Base-by-base conservation (phyloP, 1,140 invertebrate species). In the Nephotettix cincticeps region DNA sequence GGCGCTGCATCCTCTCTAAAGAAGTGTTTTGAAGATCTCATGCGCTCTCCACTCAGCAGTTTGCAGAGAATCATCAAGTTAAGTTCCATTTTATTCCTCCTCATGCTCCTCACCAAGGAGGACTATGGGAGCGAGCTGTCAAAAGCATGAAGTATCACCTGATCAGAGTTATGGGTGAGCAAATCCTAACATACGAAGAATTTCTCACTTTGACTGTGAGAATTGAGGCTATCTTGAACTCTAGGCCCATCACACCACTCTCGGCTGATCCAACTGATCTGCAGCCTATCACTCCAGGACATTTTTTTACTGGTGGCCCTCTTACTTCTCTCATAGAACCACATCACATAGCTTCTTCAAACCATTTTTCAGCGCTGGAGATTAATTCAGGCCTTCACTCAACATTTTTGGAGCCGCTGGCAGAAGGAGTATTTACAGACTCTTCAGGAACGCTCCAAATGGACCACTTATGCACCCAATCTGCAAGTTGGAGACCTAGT, bases 51-150 rank as follows among this genome's bases (percentile, higher is more conserved):
- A 19, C 47, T 54, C 47, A 6, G 6, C 11, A 54, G 23, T 14
- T 6, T 6, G 13, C 19, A 6, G 23, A 19, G 47, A 54, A 54
- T 21, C 6, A 54, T 6, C 13, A 21, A 6, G 19, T 54, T 21
- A 11, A 21, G 6, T 54, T 11, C 19, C 19, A 54, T 54, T 54
- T 54, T 21, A 54, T n/a, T n/a, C 47, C 58, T 1, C 69, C 69
- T 0, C 25, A 1, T 0, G 28, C 36, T 0, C 58, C 58, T 1
- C 58, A 70, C 14, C 58, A 63, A 27, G 58, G 69, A 0, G 69
- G 69, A 0, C 21, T 65, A 17, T 47, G 58, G 23, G 69, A 70
- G 21, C 14, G 51, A 0, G 69, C 69, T 0, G 47, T 70, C 17
- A 64, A 70, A 11, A 65, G 54, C 19, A 11, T 40, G 0, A 54